Base-by-base conservation (phyloP, 2,888 invertebrate genomes). In the Brachyptera risi region DNA sequence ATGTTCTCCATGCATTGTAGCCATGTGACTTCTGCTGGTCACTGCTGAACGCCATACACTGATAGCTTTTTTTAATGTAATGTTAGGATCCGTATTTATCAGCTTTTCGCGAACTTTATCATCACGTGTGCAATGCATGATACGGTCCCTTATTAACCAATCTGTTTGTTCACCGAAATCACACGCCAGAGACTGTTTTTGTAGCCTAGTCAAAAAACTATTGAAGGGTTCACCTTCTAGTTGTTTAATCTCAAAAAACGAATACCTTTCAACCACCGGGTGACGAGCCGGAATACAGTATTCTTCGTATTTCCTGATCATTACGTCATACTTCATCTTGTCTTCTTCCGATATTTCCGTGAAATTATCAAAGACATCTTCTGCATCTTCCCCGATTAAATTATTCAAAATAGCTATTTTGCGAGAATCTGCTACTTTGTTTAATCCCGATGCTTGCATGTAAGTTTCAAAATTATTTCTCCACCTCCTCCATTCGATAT, bases 371-470 rank as follows among this genome's bases (percentile, higher is more conserved):
- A n/a, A n/a, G n/a, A n/a, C n/a, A n/a, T n/a, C n/a, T n/a, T n/a
- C n/a, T n/a, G n/a, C n/a, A n/a, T 47, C 47, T 24, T 47, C 47
- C n/a, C 47, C 47, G 3, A 47, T 3, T 47, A 47, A 24, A 24
- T 47, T 47, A 3, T 21, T 47, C 4, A 47, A 24, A 24, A 47
- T 23, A 11, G 47, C 47, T 17, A 47, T 47, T 24, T 47, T 47
- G n/a, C 23, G 21, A 23, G n/a, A 7, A 24, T 24, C 24, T n/a
- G 23, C 2, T 24, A n/a, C 24, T n/a, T 24, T 24, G 11, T 21
- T 24, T 24, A 47, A 21, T 24, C 47, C 47, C 3, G 47, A 21
- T 17, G 47, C 47, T 24, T 23, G 3, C 24, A 47, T 23, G 47
- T 47, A 47, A 23, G 19, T 47, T n/a, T n/a, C n/a, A n/a, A n/a